Evolutionary conservation across 2,797 vertebrate species (phyloP), one percentile per base, ranked within the genome.

Genomic region (Sebastes cheni): DNA sequence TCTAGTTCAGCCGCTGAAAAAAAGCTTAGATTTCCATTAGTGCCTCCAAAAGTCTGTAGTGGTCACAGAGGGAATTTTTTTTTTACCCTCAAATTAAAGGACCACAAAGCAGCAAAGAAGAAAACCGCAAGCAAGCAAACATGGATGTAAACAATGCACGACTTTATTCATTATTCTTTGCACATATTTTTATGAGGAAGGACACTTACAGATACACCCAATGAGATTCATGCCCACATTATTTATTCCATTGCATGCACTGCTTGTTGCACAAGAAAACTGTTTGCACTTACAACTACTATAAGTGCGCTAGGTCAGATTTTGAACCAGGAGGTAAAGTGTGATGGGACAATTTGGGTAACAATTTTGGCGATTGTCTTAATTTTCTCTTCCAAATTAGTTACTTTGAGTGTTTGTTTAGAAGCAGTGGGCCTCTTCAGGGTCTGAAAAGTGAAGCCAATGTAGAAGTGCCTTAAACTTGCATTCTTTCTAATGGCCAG

Each of bases 401-500:
- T 68, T 39, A 14, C 34, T 29, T 16, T 8, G 32, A 23, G 27
- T 60, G 27, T 50, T 52, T 52, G 50, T 52, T 52, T 10, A n/a
- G 50, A n/a, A 52, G 50, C 42, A 46, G 42, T 18, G 42, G 42
- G 42, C 14, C 6, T 46, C 6, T 46, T 46, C 42, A 0, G 3
- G 42, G 42, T 18, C 42, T 46, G 16, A 46, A 0, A 46, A 46
- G 42, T 46, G 42, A 46, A 46, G 42, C 16, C 42, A 46, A 46
- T 46, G 0, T 1, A 0, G 42, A 46, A 46, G 16, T 46, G 42
- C 42, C 42, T 46, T 8, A 18, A 18, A 46, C 42, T 8, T 18
- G 42, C 42, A 8, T 46, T 46, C 16, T 18, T 46, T 46, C 42
- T 46, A 46, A 18, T 3, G 0, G 3, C 42, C 42, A 46, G 16